Evolutionary conservation across 2,888 invertebrate genomes (phyloP).

Genomic region (Apamea sordens): DNA sequence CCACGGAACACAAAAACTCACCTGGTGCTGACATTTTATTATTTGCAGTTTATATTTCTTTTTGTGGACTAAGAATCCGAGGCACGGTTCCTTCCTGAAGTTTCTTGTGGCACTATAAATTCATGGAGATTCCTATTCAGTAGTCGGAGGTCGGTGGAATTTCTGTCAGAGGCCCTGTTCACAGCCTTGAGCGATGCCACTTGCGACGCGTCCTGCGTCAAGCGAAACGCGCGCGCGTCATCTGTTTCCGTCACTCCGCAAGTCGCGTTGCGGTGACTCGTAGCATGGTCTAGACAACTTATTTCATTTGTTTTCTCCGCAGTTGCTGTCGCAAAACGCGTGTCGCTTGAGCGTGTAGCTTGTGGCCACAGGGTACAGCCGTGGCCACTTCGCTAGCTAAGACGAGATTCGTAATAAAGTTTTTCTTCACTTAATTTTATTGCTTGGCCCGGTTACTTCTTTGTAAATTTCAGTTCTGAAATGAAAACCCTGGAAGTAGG

Average conservation of each 20-base stretch:
- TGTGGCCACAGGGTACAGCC: conserved; percentile 34
- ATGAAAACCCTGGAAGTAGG: conserved; percentile 46
- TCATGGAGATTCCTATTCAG: conserved; percentile 71
- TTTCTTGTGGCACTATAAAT: conserved; percentile 77
- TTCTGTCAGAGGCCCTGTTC: conserved; percentile 56
- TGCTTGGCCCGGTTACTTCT: conserved; percentile 63
- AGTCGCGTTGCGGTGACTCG: neutral
- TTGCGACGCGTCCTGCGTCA: neutral
- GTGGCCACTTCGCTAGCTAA: conserved; percentile 58
- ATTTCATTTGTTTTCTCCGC: neutral
- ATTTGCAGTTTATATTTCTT: conserved; percentile 69
- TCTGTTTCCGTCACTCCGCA: neutral
- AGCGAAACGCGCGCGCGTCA: neutral
- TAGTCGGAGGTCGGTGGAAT: conserved; percentile 59
- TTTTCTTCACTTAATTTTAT: conserved; percentile 73
- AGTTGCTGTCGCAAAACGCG: neutral
- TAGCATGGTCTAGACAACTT: neutral
- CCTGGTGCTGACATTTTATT: conserved; percentile 67
- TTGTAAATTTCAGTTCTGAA: conserved; percentile 51
- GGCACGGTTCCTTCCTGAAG: conserved; percentile 74
- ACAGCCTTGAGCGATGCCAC: neutral
- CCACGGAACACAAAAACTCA: conserved; percentile 58
- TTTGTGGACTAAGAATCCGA: conserved; percentile 71
- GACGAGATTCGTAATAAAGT: conserved; percentile 71
- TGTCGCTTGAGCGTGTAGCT: neutral